Evolutionary conservation across 2,797 vertebrate species (phyloP), one percentile per base, ranked within the genome.

Genomic region (Eulemur rubriventer): DNA sequence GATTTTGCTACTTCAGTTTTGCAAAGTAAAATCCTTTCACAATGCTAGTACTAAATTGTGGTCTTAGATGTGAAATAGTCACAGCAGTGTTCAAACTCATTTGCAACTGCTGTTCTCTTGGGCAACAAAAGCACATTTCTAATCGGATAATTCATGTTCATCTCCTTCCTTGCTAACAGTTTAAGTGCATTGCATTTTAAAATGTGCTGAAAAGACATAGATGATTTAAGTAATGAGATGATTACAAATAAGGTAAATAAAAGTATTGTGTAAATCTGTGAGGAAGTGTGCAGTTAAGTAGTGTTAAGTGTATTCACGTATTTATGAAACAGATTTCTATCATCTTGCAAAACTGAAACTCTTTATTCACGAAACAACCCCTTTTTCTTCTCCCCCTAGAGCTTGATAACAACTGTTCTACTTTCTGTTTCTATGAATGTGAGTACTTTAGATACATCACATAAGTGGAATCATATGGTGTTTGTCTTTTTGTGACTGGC

Each of bases 141-240:
- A 43, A 72, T 59, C n/a, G 30, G 13, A 89, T n/a, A 11, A 88
- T 57, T 16, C 43, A 48, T 33, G 30, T 67, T 90, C 38, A 12
- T 89, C 41, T 79, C 59, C 46, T 86, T 26, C 24, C 24, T 89
- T n/a, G 13, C 41, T 89, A 87, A 76, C 20, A 79, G 38, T 83
- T 70, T 70, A 91, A 82, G 26, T 69, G 8, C 7, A 84, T 80
- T 78, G 76, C 41, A 78, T 84, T 97, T 95, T 95, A 96, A 88
- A 55, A 26, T 55, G 14, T 85, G 38, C 16, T 50, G 33, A 70
- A 63, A 61, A 87, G n/a, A 92, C 52, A 88, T 2, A 26, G 59
- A 52, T 22, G 33, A 67, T 65, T 93, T 87, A 69, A 95, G 43
- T 67, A 89, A 96, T 69, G 13, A 61, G 79, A 83, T 79, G 7